Conservation (phyloP, 2,113 vertebrate genomes). For the Heterocephalus glaber region DNA sequence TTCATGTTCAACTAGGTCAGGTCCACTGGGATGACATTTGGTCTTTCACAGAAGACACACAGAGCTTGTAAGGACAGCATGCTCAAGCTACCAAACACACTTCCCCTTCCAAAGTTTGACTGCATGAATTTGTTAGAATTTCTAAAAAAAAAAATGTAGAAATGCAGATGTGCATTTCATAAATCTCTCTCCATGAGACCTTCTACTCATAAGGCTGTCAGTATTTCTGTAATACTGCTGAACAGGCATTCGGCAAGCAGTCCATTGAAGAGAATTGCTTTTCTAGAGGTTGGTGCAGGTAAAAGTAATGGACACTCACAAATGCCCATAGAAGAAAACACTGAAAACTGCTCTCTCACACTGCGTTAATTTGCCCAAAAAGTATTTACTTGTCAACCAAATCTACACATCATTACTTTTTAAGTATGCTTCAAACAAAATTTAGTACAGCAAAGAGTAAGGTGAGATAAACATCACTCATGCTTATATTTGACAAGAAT, state of each 20-base stretch:
- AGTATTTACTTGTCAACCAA: not conserved
- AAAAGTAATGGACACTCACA: slow-evolving; percentile 19
- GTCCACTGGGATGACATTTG: slow-evolving; percentile 79
- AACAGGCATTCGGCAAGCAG: slow-evolving; percentile 59
- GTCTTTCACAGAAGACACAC: slow-evolving; percentile 76
- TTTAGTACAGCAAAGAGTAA: not conserved
- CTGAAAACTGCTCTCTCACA: not conserved
- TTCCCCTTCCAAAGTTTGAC: slow-evolving; percentile 43
- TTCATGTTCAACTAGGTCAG: slow-evolving; percentile 81
- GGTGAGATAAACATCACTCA: not conserved
- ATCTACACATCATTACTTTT: not conserved
- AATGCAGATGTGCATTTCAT: slow-evolving; percentile 60
- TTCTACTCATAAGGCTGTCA: slow-evolving; percentile 43
- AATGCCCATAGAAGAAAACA: not conserved
- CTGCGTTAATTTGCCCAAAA: not conserved
- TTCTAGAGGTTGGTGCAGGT: not conserved
- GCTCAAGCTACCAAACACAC: slow-evolving; percentile 67
- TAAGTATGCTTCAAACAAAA: not conserved
- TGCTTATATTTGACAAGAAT: not conserved
- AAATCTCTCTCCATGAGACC: slow-evolving; percentile 38
- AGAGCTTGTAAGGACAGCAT: slow-evolving; percentile 67
- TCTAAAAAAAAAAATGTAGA: slow-evolving; percentile 52
- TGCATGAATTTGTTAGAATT: slow-evolving; percentile 47
- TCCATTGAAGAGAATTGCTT: not conserved
- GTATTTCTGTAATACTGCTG: not conserved